Base-by-base conservation (phyloP, 2,888 invertebrate species). In the Hydroisotoma schaefferi region DNA sequence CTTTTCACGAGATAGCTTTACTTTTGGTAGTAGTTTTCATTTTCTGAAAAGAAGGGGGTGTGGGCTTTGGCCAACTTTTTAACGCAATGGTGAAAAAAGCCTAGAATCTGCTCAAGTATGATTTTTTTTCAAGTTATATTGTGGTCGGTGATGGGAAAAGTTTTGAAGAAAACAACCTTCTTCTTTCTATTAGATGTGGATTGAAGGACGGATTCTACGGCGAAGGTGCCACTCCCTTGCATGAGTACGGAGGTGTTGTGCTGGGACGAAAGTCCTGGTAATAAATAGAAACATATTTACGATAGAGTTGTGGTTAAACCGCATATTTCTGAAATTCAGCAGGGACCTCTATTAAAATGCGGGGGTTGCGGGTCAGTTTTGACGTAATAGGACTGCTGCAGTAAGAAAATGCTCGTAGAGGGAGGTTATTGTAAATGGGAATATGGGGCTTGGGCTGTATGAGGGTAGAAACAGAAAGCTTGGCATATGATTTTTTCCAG, bases 211-310 rank as follows among this genome's bases (percentile, higher is more conserved):
- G 79, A 76, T 72, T 80, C 80, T 4, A 80, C 75, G 27, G 77
- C 75, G 74, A 75, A 80, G 5, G 79, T 79, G 20, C 80, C 80
- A 74, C 78, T 78, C 2, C 80, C 80, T 69, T 80, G 80, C 55
- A 80, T 70, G 10, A 78, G 75, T 8, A 80, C 74, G 27, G 75
- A 73, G 2, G 77, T 77, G 67, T 74, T 78, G 2, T 74, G 73
- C 2, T 73, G 67, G 8, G 63, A n/a, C 2, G 75, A 61, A 1
- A 76, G 75, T 58, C 74, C 77, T 76, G 38, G 33, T 5, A 18
- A n/a, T n/a, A n/a, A n/a, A 2, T 49, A n/a, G 51, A 55, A 47
- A 33, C 26, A 27, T n/a, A 54, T 40, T n/a, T n/a, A n/a, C n/a
- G n/a, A n/a, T n/a, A n/a, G n/a, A n/a, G n/a, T n/a, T n/a, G n/a